phyloP scores from a whole-genome alignment of 2,113 vertebrate genomes.

The Microcebus ravelobensis region DNA sequence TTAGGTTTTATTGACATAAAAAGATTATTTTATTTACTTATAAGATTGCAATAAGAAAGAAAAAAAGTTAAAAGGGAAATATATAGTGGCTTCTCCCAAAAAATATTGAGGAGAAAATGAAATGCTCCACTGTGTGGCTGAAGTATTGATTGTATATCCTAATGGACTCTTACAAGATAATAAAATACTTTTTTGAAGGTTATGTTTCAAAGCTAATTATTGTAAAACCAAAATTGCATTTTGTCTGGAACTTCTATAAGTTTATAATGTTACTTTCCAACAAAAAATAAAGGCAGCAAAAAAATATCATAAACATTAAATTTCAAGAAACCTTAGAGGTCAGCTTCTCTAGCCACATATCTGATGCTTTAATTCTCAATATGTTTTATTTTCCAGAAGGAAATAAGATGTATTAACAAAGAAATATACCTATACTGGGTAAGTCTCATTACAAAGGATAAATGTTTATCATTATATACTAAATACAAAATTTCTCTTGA shows the following conservation, averaged over 20 bases:
- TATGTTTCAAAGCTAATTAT: conserved; percentile 61
- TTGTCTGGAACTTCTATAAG: not conserved
- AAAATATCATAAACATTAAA: conserved; percentile 15
- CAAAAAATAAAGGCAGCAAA: not conserved
- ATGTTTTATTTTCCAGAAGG: not conserved
- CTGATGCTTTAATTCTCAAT: not conserved
- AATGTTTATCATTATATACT: not conserved
- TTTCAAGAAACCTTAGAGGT: not conserved
- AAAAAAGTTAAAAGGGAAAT: conserved; percentile 25
- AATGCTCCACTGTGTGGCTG: conserved; percentile 33
- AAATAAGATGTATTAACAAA: not conserved
- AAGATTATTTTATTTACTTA: conserved; percentile 55
- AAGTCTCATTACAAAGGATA: not conserved
- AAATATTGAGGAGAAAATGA: conserved; percentile 59
- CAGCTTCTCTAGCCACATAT: not conserved
- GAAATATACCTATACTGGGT: not conserved
- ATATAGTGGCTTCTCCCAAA: conserved; percentile 26
- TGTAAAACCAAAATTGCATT: conserved; percentile 49
- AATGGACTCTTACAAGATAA: conserved; percentile 60
- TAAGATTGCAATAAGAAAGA: not conserved
- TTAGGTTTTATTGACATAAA: conserved; percentile 44
- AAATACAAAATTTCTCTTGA: conserved; percentile 19
- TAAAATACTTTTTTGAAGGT: conserved; percentile 49
- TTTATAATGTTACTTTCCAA: not conserved
- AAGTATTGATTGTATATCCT: conserved; percentile 60